phyloP scores from a whole-genome alignment of 2,888 invertebrate species.

The Syrista parreyssii region DNA sequence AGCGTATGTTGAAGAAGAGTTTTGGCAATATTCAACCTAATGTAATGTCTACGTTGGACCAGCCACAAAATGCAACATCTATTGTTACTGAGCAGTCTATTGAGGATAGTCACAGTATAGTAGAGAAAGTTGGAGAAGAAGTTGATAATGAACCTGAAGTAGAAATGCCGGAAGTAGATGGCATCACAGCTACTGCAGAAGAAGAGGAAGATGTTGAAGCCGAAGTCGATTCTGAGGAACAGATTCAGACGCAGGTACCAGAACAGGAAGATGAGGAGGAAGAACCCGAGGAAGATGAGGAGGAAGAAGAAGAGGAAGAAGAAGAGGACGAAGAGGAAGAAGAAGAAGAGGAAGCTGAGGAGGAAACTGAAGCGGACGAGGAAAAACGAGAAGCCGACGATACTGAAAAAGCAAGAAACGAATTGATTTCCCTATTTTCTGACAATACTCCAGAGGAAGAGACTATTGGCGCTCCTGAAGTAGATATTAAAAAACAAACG shows the following conservation, averaged over 20 bases:
- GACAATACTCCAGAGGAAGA: conserved; percentile 3
- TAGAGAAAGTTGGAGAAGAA: conserved; percentile 20
- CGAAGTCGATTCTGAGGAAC: conserved; percentile 8
- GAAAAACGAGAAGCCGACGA: conserved; percentile 13
- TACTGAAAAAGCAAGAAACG: not conserved
- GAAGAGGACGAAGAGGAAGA: conserved; percentile 28
- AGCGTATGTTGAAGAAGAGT: conserved; percentile 27
- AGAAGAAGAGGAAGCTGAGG: conserved; percentile 34
- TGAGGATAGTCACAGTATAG: not conserved
- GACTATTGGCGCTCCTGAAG: not conserved
- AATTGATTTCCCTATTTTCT: not conserved
- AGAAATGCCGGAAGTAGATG: not conserved
- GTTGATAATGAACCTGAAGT: conserved; percentile 19
- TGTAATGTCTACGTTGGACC: not conserved
- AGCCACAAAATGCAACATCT: not conserved
- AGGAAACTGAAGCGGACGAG: conserved; percentile 37
- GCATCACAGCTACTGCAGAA: not conserved
- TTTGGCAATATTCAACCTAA: conserved; percentile 1
- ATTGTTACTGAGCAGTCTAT: not conserved
- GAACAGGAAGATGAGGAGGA: conserved; percentile 39
- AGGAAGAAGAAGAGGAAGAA: conserved; percentile 41
- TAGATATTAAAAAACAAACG: not conserved
- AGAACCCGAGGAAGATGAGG: conserved; percentile 36
- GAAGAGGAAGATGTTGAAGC: conserved; percentile 9
- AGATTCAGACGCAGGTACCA: conserved; percentile 27